Evolutionary conservation across 2,113 vertebrate species (phyloP).

Genomic region (Siniperca chuatsi): DNA sequence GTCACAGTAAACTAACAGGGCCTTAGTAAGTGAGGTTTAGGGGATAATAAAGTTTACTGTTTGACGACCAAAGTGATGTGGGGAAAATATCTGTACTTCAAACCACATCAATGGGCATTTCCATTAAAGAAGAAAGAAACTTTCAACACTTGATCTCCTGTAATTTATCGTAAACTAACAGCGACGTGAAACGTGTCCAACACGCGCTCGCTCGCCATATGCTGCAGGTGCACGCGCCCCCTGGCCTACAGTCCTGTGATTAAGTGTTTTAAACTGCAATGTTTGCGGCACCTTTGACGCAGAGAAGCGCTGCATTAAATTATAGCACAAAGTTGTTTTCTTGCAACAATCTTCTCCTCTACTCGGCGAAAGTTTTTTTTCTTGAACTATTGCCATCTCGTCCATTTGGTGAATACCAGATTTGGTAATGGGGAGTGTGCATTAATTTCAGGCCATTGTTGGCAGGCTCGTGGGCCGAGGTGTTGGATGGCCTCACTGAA

Average conservation of each 20-base stretch:
- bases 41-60: neutral
- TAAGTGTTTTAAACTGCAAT: neutral
- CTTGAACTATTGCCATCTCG: slow-evolving; percentile 47
- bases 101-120: neutral
- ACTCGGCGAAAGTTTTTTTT: neutral
- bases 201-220: slow-evolving; percentile 91
- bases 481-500: slow-evolving; percentile 92
- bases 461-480: slow-evolving; percentile 87
- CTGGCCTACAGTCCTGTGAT: slow-evolving; percentile 71
- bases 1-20: neutral
- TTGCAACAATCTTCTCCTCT: neutral
- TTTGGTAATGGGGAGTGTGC: slow-evolving; percentile 81
- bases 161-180: slow-evolving; percentile 47
- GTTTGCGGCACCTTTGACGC: neutral
- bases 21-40: neutral
- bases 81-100: neutral
- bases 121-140: slow-evolving; percentile 12
- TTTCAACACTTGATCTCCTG: slow-evolving; percentile 27
- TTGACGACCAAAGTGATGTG: neutral
- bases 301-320: slow-evolving; percentile 24
- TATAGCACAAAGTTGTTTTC: neutral
- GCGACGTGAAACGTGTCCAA: slow-evolving; percentile 49
- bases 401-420: slow-evolving; percentile 50
- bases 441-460: slow-evolving; percentile 90
- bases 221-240: slow-evolving; percentile 88